Evolutionary conservation across 2,888 invertebrate genomes (phyloP).

Genomic region (Drosophila macrothrix): DNA sequence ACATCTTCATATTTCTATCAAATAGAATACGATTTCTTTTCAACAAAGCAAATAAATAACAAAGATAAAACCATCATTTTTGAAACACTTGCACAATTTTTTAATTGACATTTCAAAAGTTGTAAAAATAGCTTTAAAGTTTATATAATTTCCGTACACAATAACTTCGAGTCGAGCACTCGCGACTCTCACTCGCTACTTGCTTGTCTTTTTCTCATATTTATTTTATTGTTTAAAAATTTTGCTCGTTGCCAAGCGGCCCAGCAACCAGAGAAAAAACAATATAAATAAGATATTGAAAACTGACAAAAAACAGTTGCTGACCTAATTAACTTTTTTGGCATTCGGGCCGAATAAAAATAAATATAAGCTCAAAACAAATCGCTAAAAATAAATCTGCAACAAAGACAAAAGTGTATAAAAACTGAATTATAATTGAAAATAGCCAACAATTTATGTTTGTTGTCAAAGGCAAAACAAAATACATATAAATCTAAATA

Average conservation of each 20-base stretch:
- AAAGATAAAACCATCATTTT: no score
- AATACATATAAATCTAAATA: neutral
- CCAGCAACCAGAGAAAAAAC: slow-evolving; percentile 21
- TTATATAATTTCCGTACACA: neutral
- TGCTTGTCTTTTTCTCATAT: slow-evolving; percentile 14
- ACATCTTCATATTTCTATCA: no score
- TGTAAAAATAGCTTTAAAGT: neutral
- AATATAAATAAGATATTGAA: slow-evolving; percentile 45
- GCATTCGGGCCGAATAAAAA: slow-evolving; percentile 39
- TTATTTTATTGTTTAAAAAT: slow-evolving; percentile 21
- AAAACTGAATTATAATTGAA: slow-evolving; percentile 20
- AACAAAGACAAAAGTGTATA: slow-evolving; percentile 11
- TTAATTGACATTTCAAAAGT: no score
- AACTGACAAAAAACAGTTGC: slow-evolving; percentile 81
- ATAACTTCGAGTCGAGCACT: neutral
- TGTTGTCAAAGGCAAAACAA: neutral
- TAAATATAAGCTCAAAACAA: slow-evolving; percentile 36
- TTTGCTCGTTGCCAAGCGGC: slow-evolving; percentile 62
- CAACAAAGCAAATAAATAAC: no score
- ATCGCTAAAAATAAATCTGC: slow-evolving; percentile 62
- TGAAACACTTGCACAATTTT: no score
- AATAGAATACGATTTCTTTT: no score
- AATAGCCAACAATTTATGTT: slow-evolving; percentile 19
- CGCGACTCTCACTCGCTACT: neutral
- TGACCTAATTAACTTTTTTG: slow-evolving; percentile 78